phyloP scores from a whole-genome alignment of 2,113 vertebrate genomes.

The Boleophthalmus pectinirostris region DNA sequence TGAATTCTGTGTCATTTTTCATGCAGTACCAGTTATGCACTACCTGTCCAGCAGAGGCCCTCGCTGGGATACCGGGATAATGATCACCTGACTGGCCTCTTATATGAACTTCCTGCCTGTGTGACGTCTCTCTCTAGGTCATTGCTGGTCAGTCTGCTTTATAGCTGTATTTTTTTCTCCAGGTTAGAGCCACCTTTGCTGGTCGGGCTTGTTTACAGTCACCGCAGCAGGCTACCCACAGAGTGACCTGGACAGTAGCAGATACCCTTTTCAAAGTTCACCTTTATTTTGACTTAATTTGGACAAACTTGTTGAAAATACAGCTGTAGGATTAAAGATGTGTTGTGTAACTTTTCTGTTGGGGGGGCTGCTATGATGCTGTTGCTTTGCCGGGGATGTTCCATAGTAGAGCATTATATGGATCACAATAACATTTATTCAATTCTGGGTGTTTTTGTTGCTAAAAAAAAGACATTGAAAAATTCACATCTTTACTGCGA shows the following conservation, averaged over 20 bases:
- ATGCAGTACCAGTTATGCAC: background rate
- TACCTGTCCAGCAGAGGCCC: slow-evolving; percentile 25
- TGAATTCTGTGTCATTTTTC: background rate
- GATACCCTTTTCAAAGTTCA: background rate
- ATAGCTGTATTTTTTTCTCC: background rate
- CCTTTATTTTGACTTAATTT: background rate
- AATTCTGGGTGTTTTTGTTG: no score
- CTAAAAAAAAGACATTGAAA: no score
- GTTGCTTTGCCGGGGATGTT: no score
- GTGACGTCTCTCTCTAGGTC: background rate
- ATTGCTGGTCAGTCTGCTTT: background rate
- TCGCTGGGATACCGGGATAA: background rate
- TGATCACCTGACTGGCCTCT: background rate
- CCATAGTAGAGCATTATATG: no score
- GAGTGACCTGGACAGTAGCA: background rate
- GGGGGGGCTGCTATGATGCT: no score
- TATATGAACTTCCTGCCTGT: background rate
- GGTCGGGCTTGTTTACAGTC: background rate
- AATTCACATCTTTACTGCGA: no score
- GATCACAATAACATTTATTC: no score
- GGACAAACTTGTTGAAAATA: slow-evolving; percentile 2
- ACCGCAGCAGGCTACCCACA: background rate
- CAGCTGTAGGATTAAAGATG: background rate
- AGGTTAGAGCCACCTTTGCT: background rate
- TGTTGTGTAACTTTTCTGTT: no score